Percentiles rank a stretch among this genome's conserved stretches.
Evolutionary conservation across 1,140 invertebrate genomes (phyloP).

Genomic region (Papilio aristodemus): DNA sequence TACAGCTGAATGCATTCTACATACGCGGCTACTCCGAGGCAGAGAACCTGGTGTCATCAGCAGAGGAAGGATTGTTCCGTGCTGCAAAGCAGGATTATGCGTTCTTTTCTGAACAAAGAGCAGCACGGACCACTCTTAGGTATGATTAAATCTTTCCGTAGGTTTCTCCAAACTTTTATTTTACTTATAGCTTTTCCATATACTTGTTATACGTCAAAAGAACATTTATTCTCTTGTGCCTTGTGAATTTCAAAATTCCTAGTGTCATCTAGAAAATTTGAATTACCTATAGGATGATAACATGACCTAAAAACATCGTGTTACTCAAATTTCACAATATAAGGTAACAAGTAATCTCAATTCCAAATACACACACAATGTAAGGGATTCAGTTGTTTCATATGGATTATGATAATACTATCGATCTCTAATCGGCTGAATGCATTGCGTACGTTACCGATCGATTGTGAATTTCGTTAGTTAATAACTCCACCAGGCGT

Average conservation of each 20-base stretch:
- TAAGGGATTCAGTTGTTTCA: background rate
- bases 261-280: too few relatives aligned
- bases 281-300: background rate
- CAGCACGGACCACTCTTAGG: slow-evolving; percentile 58
- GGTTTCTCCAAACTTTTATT: background rate
- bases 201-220: too few relatives aligned
- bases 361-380: slow-evolving; percentile 5
- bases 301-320: background rate
- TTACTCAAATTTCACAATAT: background rate
- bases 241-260: too few relatives aligned
- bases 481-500: too few relatives aligned
- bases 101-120: slow-evolving; percentile 67
- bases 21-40: slow-evolving; percentile 74
- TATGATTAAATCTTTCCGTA: slow-evolving; percentile 19
- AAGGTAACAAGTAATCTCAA: background rate
- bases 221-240: too few relatives aligned
- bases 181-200: too few relatives aligned
- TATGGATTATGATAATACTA: background rate
- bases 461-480: too few relatives aligned
- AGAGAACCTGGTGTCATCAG: slow-evolving; percentile 65
- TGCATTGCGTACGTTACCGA: background rate
- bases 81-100: slow-evolving; percentile 68
- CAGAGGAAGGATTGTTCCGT: slow-evolving; percentile 62
- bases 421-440: background rate
- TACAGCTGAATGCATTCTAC: slow-evolving; percentile 70